A percentile compares a stretch with the other conserved stretches of the same genome.
Conservation (phyloP, 2,113 vertebrate species). For the Triplophysa siluroides region DNA sequence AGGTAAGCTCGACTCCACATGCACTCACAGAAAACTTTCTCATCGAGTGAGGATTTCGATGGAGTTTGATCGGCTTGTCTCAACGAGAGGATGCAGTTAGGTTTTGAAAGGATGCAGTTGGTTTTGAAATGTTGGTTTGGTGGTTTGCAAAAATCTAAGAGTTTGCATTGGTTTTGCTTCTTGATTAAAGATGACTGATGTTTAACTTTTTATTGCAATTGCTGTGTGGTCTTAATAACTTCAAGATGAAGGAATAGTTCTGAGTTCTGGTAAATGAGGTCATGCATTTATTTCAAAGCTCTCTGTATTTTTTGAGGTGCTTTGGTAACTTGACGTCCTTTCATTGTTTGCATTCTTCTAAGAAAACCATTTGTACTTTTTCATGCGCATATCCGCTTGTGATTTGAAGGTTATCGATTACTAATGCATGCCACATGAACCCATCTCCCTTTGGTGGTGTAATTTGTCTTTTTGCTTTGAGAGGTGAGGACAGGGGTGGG, state of each 20-base stretch:
- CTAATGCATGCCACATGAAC: too few relatives aligned
- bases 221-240: background rate
- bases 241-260: background rate
- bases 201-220: background rate
- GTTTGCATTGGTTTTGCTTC: slow-evolving; percentile 3
- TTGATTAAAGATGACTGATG: background rate
- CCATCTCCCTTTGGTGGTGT: background rate
- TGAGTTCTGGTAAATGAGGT: background rate
- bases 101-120: background rate
- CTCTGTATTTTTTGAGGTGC: background rate
- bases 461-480: background rate
- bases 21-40: background rate
- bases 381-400: background rate
- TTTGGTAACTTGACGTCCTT: background rate
- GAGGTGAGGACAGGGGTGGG: background rate
- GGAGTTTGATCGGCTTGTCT: background rate
- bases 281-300: background rate
- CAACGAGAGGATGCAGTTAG: background rate
- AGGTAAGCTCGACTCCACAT: slow-evolving; percentile 66
- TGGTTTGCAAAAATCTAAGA: background rate
- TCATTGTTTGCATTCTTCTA: background rate
- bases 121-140: background rate
- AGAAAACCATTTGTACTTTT: background rate
- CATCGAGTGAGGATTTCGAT: background rate
- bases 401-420: background rate